Evolutionary conservation across 2,888 invertebrate genomes (phyloP), one percentile per base, ranked within the genome.

Genomic region (Syrista parreyssii): DNA sequence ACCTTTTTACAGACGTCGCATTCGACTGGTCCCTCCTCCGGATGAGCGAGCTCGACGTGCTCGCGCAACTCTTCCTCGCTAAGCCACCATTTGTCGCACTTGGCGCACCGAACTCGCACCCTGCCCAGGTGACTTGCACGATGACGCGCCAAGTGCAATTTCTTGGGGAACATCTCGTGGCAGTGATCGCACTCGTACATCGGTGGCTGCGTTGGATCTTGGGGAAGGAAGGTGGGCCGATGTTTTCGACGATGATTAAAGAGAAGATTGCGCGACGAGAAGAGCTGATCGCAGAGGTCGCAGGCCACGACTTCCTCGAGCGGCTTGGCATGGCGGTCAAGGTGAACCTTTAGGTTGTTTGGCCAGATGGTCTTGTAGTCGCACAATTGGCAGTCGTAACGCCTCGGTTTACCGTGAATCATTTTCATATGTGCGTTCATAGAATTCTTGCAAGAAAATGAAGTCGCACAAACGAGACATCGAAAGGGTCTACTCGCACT

Each of bases 1-100:
- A 93, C 91, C 78, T 93, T 92, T 4, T 93, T 92, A 71, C 94
- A 94, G 75, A 93, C 82, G 76, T 93, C 93, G 80, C 94, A 94
- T 76, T 93, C 92, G 71, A 93, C 93, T 3, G 92, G 91, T 9
- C 92, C 92, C 36, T 88, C 87, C 0, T 88, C 87, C 0, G 91
- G 89, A 78, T 92, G 92, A 32, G 87, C 89, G 40, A 91, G 91
- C 3, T 92, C 84, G 11, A 91, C 91, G 72, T 93, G 93, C 76
- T 92, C 92, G 0, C 92, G 81, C 0, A 93, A 79, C 0, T 92
- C 92, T 73, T 92, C 92, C 68, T 92, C 82, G 11, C 92, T 91
- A 68, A 92, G 92, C n/a, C 92, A 93, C 0, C 88, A 88, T 0
- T 90, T 86, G 31, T 92, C 92, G 31, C 93, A 93, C 23, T 91